Evolutionary conservation across 2,888 invertebrate genomes (phyloP).

Genomic region (Tachina fera): DNA sequence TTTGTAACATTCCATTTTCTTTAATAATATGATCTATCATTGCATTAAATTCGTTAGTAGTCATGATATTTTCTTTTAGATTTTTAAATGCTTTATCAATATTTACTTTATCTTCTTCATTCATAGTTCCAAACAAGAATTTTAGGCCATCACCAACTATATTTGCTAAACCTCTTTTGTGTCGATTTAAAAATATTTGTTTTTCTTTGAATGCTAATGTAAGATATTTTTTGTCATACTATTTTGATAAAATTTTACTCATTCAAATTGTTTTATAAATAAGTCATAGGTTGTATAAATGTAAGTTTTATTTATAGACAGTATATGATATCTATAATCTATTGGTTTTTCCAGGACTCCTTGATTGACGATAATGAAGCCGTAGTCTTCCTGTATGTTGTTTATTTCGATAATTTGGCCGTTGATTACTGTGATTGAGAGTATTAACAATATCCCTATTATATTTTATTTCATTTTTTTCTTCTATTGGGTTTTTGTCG

Average conservation of each 20-base stretch:
- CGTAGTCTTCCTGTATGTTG: slow-evolving; percentile 8
- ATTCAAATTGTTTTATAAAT: background rate
- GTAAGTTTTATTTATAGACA: slow-evolving; percentile 16
- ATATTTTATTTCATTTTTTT: background rate
- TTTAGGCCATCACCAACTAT: slow-evolving; percentile 15
- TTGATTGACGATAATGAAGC: slow-evolving; percentile 14
- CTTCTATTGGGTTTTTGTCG: background rate
- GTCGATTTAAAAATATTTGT: background rate
- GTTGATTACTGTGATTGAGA: slow-evolving; percentile 6
- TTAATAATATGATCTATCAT: slow-evolving; percentile 30
- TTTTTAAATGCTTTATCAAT: slow-evolving; percentile 9
- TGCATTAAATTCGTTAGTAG: slow-evolving; percentile 21
- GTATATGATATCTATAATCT: slow-evolving; percentile 18
- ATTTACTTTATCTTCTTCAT: slow-evolving; percentile 22
- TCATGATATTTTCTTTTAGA: slow-evolving; percentile 10
- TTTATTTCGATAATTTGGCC: slow-evolving; percentile 26
- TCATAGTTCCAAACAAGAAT: background rate
- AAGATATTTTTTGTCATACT: background rate
- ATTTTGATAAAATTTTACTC: slow-evolving; percentile 11
- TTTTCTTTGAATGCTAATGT: no score
- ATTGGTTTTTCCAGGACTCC: slow-evolving; percentile 19
- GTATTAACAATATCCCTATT: background rate
- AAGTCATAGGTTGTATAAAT: slow-evolving; percentile 23
- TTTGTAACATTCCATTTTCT: slow-evolving; percentile 13
- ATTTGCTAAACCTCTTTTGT: slow-evolving; percentile 14